Base-by-base conservation (phyloP, 2,797 vertebrate species). In the Pteropus rufus region DNA sequence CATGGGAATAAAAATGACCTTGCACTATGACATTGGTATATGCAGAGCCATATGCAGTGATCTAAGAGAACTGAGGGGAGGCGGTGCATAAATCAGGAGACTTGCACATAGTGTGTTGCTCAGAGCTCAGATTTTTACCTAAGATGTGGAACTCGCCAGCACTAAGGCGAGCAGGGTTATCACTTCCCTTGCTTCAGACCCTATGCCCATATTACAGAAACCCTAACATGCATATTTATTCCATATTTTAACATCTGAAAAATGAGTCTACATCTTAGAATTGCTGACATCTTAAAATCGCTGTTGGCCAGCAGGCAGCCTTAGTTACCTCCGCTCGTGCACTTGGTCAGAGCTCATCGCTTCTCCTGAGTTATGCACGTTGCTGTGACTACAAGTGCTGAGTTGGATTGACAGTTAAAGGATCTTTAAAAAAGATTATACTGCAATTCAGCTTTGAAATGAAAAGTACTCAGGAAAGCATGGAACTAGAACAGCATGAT, bases 361-460 rank as follows among this genome's bases (percentile, higher is more conserved):
- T 58, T 81, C 44, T 12, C 1, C 62, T 26, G 12, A 79, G 81
- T 69, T 52, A 29, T 29, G 46, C n/a, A 2, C 12, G 56, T 39
- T n/a, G 49, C 60, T 24, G 7, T 29, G 34, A 34, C 84, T 77
- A 26, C 21, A 10, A 39, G 39, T 31, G 69, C 90, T 49, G 18
- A 77, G 41, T 56, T 95, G 77, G 65, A 88, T 12, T 82, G 97
- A 85, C 77, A 93, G 90, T 26, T 87, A 70, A 49, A 89, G 65
- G n/a, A 86, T 70, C 91, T 92, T 86, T 10, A 11, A 41, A 12
- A 81, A 90, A 70, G 69, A 91, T 87, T 82, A 65, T 23, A 34
- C 44, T 75, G 3, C 36, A 39, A 85, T 77, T 94, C 91, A 85
- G 52, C 93, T 96, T 96, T 92, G 83, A 92, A 96, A 93, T 70